Evolutionary conservation across 2,113 vertebrate species (phyloP).

Genomic region (Centropus bengalensis): DNA sequence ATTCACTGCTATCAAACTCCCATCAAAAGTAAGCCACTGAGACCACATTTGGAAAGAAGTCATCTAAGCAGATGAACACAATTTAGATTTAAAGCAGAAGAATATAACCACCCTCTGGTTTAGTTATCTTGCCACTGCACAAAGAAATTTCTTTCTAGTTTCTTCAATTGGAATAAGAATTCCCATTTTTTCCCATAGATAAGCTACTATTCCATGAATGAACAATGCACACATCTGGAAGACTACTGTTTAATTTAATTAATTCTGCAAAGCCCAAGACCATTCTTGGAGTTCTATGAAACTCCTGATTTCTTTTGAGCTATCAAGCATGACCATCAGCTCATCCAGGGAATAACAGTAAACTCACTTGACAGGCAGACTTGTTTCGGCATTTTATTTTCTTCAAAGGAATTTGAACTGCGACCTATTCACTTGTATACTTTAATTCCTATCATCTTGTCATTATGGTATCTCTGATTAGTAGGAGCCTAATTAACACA

Average conservation of each 20-base stretch:
- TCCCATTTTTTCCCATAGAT: neutral
- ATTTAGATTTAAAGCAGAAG: neutral
- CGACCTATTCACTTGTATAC: neutral
- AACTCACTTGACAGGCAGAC: neutral
- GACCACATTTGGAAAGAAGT: neutral
- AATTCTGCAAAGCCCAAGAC: neutral
- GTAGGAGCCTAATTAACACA: neutral
- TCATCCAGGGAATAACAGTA: neutral
- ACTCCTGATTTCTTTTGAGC: neutral
- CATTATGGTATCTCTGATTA: neutral
- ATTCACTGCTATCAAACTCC: neutral
- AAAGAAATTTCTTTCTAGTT: neutral
- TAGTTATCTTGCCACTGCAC: neutral
- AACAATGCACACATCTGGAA: neutral
- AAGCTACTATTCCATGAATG: neutral
- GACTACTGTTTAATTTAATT: neutral
- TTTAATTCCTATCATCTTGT: neutral
- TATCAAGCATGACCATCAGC: neutral
- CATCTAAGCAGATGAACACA: neutral
- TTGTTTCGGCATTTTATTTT: neutral
- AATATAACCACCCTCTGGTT: neutral
- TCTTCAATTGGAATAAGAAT: neutral
- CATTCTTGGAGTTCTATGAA: neutral
- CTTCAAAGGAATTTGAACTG: slow-evolving; percentile 18
- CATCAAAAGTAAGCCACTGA: neutral